phyloP scores from a whole-genome alignment of 1,140 invertebrate species.

The Bombus cullumanus region DNA sequence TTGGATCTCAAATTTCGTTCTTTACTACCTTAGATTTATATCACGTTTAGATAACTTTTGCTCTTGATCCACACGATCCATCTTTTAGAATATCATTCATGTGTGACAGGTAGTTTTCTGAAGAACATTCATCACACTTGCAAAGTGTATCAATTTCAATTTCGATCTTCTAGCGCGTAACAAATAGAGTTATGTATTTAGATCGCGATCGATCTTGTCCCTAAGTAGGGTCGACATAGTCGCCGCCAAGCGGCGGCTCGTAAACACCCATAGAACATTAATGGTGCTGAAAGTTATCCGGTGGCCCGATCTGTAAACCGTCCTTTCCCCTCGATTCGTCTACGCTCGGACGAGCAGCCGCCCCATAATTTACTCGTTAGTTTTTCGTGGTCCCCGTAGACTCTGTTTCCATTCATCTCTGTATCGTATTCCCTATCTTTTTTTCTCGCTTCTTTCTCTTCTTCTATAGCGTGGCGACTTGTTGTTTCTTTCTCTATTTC shows the following conservation, averaged over 20 bases:
- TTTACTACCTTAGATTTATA: not conserved
- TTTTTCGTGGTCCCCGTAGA: constrained; percentile 57
- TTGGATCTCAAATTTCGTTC: too few relatives aligned
- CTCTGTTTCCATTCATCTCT: constrained; percentile 18
- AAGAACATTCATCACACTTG: not conserved
- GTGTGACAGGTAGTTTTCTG: too few relatives aligned
- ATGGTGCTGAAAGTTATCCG: constrained; percentile 76
- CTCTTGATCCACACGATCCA: too few relatives aligned
- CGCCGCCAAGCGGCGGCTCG: constrained; percentile 48
- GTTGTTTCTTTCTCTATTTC: not conserved
- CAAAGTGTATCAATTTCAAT: too few relatives aligned
- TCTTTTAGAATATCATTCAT: not conserved
- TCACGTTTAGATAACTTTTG: not conserved
- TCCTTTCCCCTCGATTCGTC: constrained; percentile 46
- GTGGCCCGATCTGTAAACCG: constrained; percentile 61
- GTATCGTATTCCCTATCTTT: not conserved
- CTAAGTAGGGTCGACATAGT: constrained; percentile 53
- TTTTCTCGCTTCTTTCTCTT: not conserved
- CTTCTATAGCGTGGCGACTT: not conserved
- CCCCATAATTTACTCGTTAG: constrained; percentile 80
- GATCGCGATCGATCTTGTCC: constrained; percentile 25
- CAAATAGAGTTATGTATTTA: not conserved
- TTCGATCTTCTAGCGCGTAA: not conserved
- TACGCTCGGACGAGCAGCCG: constrained; percentile 62
- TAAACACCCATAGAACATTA: constrained; percentile 67